phyloP scores from a whole-genome alignment of 2,888 invertebrate genomes.

The Polylopha cassiicola region DNA sequence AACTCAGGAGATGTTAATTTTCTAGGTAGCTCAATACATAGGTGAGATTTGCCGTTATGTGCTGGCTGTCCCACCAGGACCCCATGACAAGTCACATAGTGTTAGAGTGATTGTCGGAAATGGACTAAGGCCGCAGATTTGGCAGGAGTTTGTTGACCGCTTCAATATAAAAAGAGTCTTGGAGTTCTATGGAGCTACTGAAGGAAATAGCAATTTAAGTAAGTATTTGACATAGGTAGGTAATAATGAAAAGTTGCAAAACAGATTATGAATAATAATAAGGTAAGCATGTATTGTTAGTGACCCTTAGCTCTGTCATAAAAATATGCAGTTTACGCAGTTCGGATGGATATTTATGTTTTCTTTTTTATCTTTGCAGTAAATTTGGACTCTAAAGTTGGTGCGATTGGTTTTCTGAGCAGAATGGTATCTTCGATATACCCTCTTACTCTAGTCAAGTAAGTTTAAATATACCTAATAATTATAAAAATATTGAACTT shows the following conservation, averaged over 20 bases:
- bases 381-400: conserved; percentile 90
- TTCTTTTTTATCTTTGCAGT: conserved; percentile 78
- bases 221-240: conserved; percentile 31
- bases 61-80: conserved; percentile 81
- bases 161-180: conserved; percentile 84
- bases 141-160: conserved; percentile 89
- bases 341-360: too few species aligned
- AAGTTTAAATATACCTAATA: conserved; percentile 29
- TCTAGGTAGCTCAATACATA: conserved; percentile 89
- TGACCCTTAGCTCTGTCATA: too few species aligned
- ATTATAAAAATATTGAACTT: too few species aligned
- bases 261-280: too few species aligned
- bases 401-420: conserved; percentile 94
- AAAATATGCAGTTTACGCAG: too few species aligned
- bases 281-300: background rate
- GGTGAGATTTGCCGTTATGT: conserved; percentile 93
- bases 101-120: conserved; percentile 93
- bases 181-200: conserved; percentile 98
- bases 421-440: conserved; percentile 71
- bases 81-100: conserved; percentile 80
- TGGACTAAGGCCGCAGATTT: conserved; percentile 94
- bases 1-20: conserved; percentile 22
- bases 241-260: too few species aligned
- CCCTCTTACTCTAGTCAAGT: conserved; percentile 68
- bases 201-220: conserved; percentile 96